Conservation (phyloP, 2,797 vertebrate genomes). For the Crax fasciolata region DNA sequence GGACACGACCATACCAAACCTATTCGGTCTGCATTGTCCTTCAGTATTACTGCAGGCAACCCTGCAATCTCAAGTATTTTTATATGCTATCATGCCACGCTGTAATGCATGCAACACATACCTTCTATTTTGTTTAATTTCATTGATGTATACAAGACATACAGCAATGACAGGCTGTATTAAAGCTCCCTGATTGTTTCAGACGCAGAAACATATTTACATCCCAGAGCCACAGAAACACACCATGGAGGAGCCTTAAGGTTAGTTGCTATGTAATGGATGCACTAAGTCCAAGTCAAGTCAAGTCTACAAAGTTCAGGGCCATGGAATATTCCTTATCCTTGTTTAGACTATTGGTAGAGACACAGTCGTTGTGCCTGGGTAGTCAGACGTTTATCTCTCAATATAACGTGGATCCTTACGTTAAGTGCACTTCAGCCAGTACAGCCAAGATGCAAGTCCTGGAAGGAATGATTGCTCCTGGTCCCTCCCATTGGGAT, state of each 20-base stretch:
- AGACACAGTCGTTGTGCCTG: fast-evolving
- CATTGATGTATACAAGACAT: neutral
- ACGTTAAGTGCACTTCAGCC: neutral
- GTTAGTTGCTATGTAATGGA: neutral
- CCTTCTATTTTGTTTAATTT: neutral
- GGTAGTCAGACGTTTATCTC: neutral
- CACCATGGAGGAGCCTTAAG: neutral
- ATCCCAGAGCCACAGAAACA: neutral
- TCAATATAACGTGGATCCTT: neutral
- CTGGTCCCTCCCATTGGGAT: neutral
- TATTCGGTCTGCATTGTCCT: neutral
- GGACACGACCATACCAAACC: neutral
- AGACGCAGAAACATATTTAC: neutral
- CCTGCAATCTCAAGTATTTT: neutral
- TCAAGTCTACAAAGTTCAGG: neutral
- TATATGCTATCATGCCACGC: no score
- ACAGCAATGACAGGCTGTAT: neutral
- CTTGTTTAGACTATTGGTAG: neutral
- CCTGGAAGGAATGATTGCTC: neutral
- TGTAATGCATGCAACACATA: neutral
- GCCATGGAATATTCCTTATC: neutral
- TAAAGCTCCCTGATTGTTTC: neutral
- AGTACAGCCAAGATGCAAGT: neutral
- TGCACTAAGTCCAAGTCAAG: neutral
- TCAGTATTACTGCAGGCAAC: neutral